phyloP scores from a whole-genome alignment of 1,140 invertebrate genomes.

The Drosophila melanogaster region Release_6_plus_ISO1_MT NT_033779.5:10779001-10779500 shows the following conservation, averaged over 20 bases:
- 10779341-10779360: conserved; percentile 9
- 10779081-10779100: conserved; percentile 50
- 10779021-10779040: conserved; percentile 50
- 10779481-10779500: conserved; percentile 52
- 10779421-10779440: conserved; percentile 2
- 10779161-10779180: background rate
- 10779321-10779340: background rate
- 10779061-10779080: conserved; percentile 38
- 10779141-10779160: background rate
- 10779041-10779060: conserved; percentile 52
- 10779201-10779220: too few relatives aligned
- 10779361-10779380: conserved; percentile 13
- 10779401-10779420: conserved; percentile 46
- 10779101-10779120: conserved; percentile 2
- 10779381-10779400: conserved; percentile 49
- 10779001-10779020: conserved; percentile 57
- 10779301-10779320: background rate
- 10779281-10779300: background rate
- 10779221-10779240: too few relatives aligned
- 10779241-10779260: too few relatives aligned
- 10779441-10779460: conserved; percentile 43
- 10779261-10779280: too few relatives aligned
- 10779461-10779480: conserved; percentile 50
- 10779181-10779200: background rate
- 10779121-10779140: conserved; percentile 14